Evolutionary conservation across 2,888 invertebrate species (phyloP), one percentile per base, ranked within the genome.

Genomic region (Ephialtes manifestator): DNA sequence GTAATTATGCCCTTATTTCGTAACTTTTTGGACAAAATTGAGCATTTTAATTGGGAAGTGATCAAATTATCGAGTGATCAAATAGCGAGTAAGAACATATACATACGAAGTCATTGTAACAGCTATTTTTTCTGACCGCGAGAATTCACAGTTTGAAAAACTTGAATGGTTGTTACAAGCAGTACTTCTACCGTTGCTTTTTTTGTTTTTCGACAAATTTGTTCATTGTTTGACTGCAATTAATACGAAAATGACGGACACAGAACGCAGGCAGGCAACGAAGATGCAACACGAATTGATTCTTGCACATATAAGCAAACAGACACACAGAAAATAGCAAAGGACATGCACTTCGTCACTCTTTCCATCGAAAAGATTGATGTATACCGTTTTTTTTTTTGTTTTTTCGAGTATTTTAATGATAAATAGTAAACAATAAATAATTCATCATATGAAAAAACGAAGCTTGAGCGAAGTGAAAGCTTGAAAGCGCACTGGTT

Each of bases 401-500:
- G 65, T 53, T 58, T 58, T 39, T 20, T 70, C 51, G 31, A 15
- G n/a, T 18, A 76, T n/a, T 55, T 68, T 43, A 4, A 72, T 24
- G 46, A 58, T 31, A 35, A 43, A 77, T 28, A 39, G 67, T 51
- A 63, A 48, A 60, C 35, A 20, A 46, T 46, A 46, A 53, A 63
- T 77, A 78, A 76, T 77, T 58, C 24, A 7, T 84, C 20, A 48
- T 55, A 63, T n/a, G 48, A 60, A 84, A 51, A 81, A 65, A 70
- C 55, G 35, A 84, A 84, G 83, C 81, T 83, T 75, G 55, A 60
- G 75, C 75, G 81, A 68, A 53, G 70, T 63, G 65, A 75, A 78
- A 85, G 85, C 81, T 75, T 75, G 77, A 68, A 82, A 81, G 83
- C 83, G 51, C 68, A 75, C 77, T 53, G 60, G 31, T 75, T 74